Percentiles rank a stretch among this genome's conserved stretches.
These are phyloP conservation scores for Carollia perspicillata DNA, from an alignment of 2,113 vertebrate species.

Conservation along the genomic window DNA sequence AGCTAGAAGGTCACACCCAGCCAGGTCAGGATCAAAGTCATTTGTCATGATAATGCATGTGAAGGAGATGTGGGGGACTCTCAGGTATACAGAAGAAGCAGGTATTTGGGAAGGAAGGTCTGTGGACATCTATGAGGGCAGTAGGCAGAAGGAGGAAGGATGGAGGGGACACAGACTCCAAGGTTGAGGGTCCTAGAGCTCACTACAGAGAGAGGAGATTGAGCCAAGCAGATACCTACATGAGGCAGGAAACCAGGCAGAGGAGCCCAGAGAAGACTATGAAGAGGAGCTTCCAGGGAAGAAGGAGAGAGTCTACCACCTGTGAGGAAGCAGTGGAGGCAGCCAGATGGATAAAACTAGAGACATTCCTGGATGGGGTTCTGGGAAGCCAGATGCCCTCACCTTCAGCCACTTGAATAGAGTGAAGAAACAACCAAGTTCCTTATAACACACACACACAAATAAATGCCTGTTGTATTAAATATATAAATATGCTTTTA, in stretches of 20 bases:
- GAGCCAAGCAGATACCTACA: too few species aligned
- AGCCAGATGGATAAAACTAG: neutral
- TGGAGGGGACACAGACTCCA: neutral
- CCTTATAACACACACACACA: neutral
- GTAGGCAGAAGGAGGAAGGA: neutral
- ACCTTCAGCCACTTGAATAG: neutral
- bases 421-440: neutral
- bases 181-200: neutral
- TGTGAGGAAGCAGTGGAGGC: neutral
- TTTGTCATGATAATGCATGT: too few species aligned
- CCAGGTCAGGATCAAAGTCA: neutral
- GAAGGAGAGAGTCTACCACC: too few species aligned
- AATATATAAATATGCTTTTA: neutral
- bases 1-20: too few species aligned
- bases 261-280: neutral
- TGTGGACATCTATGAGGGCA: neutral
- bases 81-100: neutral
- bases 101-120: too few species aligned
- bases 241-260: neutral
- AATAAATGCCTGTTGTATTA: neutral
- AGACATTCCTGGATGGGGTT: rapidly evolving
- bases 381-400: neutral
- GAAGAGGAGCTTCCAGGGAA: neutral
- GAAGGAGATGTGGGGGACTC: neutral
- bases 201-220: rapidly evolving